These are phyloP conservation scores for Aphelinus certus DNA, from an alignment of 1,140 invertebrate genomes.

Conservation along the genomic window DNA sequence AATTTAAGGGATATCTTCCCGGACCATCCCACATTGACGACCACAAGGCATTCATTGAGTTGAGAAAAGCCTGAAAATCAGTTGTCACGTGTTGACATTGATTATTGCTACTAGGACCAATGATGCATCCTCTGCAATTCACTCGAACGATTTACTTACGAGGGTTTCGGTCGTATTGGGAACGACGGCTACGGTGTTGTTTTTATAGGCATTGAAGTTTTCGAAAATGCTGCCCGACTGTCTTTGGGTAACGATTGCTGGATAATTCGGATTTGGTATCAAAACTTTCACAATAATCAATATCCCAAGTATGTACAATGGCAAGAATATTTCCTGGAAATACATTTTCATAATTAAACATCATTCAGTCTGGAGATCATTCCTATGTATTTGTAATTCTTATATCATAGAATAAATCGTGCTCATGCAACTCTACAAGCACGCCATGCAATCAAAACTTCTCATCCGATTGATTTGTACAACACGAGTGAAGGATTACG, in stretches of 20 bases:
- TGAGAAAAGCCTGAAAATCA: conserved; percentile 70
- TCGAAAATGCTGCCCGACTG: conserved; percentile 71
- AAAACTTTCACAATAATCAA: conserved; percentile 77
- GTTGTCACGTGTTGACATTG: neutral
- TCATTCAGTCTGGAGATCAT: too few relatives aligned
- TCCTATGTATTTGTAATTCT: too few relatives aligned
- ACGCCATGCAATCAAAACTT: too few relatives aligned
- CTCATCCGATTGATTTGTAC: too few relatives aligned
- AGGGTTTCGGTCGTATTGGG: conserved; percentile 73
- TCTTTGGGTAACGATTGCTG: conserved; percentile 70
- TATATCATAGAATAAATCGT: too few relatives aligned
- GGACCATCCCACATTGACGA: conserved; percentile 65
- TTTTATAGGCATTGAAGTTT: conserved; percentile 70
- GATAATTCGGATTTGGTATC: conserved; percentile 79
- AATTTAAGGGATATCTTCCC: conserved; percentile 69
- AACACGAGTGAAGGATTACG: too few relatives aligned
- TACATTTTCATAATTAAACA: conserved; percentile 40
- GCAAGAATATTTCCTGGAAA: conserved; percentile 77
- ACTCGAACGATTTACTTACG: conserved; percentile 59
- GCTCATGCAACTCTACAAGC: too few relatives aligned
- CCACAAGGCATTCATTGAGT: conserved; percentile 71
- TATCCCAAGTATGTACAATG: conserved; percentile 76
- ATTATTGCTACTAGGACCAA: neutral
- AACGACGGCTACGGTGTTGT: conserved; percentile 75
- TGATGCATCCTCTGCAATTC: neutral